These are phyloP conservation scores for Hippocampus kuda DNA, from an alignment of 2,797 vertebrate genomes.

Conservation along the genomic window DNA sequence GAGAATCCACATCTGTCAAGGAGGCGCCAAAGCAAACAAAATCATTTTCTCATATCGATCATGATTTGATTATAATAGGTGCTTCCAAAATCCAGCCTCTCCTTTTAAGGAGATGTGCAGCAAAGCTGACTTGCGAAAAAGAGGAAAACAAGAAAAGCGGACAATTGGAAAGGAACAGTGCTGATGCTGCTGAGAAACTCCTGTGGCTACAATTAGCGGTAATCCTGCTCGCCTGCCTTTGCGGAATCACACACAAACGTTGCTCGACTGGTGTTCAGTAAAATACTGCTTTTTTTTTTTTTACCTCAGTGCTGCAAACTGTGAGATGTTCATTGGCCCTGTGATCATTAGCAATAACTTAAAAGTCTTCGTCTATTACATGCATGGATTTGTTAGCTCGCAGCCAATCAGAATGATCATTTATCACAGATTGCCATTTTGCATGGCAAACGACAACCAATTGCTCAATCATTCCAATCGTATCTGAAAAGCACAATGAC, in stretches of 20 bases:
- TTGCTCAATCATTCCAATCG: too few species aligned
- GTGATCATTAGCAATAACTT: too few species aligned
- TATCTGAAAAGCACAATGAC: too few species aligned
- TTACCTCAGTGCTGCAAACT: too few species aligned
- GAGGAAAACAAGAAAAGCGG: neutral
- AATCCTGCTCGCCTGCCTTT: constrained; percentile 39
- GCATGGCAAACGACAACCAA: too few species aligned
- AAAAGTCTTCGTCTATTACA: too few species aligned
- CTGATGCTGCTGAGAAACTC: constrained; percentile 12
- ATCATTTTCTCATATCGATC: constrained; percentile 13
- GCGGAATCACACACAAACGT: constrained; percentile 31
- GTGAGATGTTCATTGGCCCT: too few species aligned
- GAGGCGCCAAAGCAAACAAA: neutral
- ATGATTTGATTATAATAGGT: constrained; percentile 31
- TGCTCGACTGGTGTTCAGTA: constrained; percentile 26
- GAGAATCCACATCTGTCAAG: neutral
- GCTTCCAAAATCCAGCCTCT: constrained; percentile 38
- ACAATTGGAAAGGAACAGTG: neutral
- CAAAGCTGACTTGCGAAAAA: constrained; percentile 21
- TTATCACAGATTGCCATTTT: too few species aligned
- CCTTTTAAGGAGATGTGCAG: constrained; percentile 51
- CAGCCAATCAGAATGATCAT: too few species aligned
- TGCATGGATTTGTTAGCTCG: too few species aligned
- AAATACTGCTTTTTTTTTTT: constrained; percentile 11
- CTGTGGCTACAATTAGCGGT: constrained; percentile 32